Percentiles rank a stretch among this genome's conserved stretches.
Conservation (phyloP, 2,113 vertebrate genomes). For the Chaetodon trifascialis region DNA sequence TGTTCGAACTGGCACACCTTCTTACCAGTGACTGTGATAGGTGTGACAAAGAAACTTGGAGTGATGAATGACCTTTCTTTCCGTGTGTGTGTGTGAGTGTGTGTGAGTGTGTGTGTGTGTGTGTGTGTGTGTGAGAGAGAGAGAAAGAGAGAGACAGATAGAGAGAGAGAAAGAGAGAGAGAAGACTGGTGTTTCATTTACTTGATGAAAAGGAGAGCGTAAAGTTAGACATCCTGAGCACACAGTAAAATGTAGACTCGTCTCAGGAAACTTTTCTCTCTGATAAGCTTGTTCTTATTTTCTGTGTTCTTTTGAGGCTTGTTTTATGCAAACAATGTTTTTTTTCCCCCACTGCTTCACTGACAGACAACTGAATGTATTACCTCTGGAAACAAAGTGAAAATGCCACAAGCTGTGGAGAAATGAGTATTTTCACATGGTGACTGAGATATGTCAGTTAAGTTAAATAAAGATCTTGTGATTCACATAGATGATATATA, state of each 20-base stretch:
- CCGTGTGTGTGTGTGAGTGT: conserved; percentile 2
- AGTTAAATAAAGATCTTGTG: not conserved
- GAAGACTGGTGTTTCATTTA: conserved; percentile 28
- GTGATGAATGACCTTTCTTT: conserved; percentile 42
- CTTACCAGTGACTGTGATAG: conserved; percentile 20
- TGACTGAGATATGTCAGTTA: not conserved
- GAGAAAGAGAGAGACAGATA: not conserved
- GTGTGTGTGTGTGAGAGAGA: conserved; percentile 1
- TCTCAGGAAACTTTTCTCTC: conserved; percentile 23
- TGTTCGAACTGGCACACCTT: conserved; percentile 30
- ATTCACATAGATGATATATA: too few species aligned
- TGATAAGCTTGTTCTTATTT: conserved; percentile 33
- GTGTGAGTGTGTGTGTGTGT: not conserved
- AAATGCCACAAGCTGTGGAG: not conserved
- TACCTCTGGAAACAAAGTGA: not conserved
- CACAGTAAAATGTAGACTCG: conserved; percentile 26
- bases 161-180: not conserved
- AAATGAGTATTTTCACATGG: not conserved
- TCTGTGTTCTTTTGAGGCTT: conserved; percentile 16
- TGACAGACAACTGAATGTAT: conserved; percentile 9
- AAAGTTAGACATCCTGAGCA: conserved; percentile 3
- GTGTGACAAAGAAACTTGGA: conserved; percentile 25
- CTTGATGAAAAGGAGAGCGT: conserved; percentile 2
- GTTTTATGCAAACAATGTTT: conserved; percentile 14
- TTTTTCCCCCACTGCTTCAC: not conserved